Evolutionary conservation across 2,888 invertebrate species (phyloP), one percentile per base, ranked within the genome.

Genomic region (Gandaritis pyraliata): DNA sequence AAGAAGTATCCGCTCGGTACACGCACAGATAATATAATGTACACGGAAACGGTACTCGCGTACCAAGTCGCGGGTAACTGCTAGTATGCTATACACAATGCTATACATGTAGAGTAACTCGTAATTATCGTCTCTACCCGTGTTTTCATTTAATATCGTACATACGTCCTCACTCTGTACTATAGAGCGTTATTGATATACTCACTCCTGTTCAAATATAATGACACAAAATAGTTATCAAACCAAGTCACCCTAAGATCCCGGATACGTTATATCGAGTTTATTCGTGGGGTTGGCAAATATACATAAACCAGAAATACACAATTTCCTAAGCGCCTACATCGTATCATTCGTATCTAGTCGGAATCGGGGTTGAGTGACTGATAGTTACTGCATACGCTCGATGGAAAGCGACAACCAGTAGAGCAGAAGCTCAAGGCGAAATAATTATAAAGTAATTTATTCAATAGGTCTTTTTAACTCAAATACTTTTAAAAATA

Each of bases 291-390:
- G 43, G 43, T 43, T 43, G 18, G 51, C 50, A 63, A 55, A 58
- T 47, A 58, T 56, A 54, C 43, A 59, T 63, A 64, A 53, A 58
- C 58, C 43, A 56, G 59, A 59, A 64, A 64, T 48, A 59, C 47
- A 56, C 57, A 60, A 57, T 54, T 57, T 59, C 62, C 58, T 48
- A 52, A 39, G 29, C 51, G 52, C 51, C 57, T 58, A 36, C 49
- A n/a, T n/a, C n/a, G 41, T 23, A 23, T 23, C 23, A 33, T 8
- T 51, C 50, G 53, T 58, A 57, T 65, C 66, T 61, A 68, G 61
- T 63, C 66, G 61, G 67, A 69, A 75, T 72, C 72, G 63, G 68
- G 67, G 60, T 60, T 64, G 64, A 64, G 71, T 80, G 80, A 81
- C 72, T 78, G 81, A 82, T 82, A 75, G 74, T 16, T 33, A 43